A percentile compares a stretch with the other conserved stretches of the same genome.
Evolutionary conservation across 2,797 vertebrate genomes (phyloP).

Genomic region (Pseudomugil tenellus): DNA sequence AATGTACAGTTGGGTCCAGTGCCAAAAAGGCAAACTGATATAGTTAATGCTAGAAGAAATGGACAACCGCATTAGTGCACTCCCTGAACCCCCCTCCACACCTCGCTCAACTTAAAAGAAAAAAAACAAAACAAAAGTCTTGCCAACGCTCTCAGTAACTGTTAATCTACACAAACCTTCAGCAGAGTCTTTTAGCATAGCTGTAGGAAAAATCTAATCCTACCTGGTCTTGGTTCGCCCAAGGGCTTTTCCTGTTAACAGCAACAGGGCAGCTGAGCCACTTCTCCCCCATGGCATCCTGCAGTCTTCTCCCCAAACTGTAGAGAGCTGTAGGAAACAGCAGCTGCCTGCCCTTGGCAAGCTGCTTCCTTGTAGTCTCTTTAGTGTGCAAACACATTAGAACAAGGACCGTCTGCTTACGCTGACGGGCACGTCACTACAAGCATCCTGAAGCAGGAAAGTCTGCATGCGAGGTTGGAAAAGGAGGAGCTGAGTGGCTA

Average conservation of each 20-base stretch:
- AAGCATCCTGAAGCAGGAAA: constrained; percentile 84
- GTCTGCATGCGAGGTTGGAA: constrained; percentile 42
- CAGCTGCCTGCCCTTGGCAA: constrained; percentile 79
- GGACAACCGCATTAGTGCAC: neutral
- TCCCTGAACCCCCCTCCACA: neutral
- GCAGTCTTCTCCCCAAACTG: constrained; percentile 55
- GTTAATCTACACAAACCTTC: constrained; percentile 25
- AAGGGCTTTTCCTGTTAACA: constrained; percentile 63
- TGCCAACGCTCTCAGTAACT: neutral
- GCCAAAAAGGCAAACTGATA: too few species aligned
- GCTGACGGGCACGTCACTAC: constrained; percentile 62
- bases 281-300: constrained; percentile 83
- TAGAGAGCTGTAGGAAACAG: constrained; percentile 76
- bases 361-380: constrained; percentile 78
- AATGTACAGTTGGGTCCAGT: neutral
- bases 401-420: constrained; percentile 67
- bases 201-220: constrained; percentile 41
- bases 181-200: constrained; percentile 4
- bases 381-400: constrained; percentile 75
- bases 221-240: constrained; percentile 78
- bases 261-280: constrained; percentile 62
- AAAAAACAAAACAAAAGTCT: neutral
- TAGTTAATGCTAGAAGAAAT: neutral
- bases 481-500: constrained; percentile 46
- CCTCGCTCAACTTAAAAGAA: neutral